A percentile compares a stretch with the other conserved stretches of the same genome.
These are phyloP conservation scores for Scaptomyza flava DNA, from an alignment of 2,888 invertebrate species.

Conservation along the genomic window DNA sequence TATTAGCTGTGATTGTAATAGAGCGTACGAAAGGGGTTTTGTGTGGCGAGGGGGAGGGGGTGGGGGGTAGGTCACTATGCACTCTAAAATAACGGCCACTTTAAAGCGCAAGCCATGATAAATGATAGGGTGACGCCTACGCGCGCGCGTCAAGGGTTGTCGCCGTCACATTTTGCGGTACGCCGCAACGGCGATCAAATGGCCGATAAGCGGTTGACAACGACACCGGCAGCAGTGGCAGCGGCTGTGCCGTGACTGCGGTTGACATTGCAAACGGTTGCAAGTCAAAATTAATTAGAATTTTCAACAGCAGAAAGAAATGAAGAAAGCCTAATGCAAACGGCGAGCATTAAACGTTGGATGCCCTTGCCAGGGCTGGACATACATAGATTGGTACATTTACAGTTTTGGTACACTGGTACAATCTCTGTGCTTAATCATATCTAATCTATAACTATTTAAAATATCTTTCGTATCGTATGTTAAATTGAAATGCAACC, in stretches of 20 bases:
- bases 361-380: slow-evolving; percentile 21
- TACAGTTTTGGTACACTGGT: neutral
- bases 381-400: neutral
- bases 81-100: slow-evolving; percentile 57
- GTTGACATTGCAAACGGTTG: slow-evolving; percentile 76
- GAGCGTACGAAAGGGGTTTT: slow-evolving; percentile 19
- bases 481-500: too few species aligned
- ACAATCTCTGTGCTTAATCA: too few species aligned
- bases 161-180: slow-evolving; percentile 66
- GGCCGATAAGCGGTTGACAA: slow-evolving; percentile 67
- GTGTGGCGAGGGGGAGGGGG: neutral
- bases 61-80: slow-evolving; percentile 26
- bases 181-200: slow-evolving; percentile 76
- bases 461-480: too few species aligned
- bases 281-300: slow-evolving; percentile 80
- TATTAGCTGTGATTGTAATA: slow-evolving; percentile 37
- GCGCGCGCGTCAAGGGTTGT: slow-evolving; percentile 67
- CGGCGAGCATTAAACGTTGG: neutral
- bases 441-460: too few species aligned
- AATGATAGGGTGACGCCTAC: slow-evolving; percentile 74
- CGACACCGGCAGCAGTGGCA: slow-evolving; percentile 19
- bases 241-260: slow-evolving; percentile 59
- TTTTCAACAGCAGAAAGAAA: slow-evolving; percentile 58
- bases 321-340: slow-evolving; percentile 3
- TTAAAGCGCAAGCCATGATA: slow-evolving; percentile 58